phyloP scores from a whole-genome alignment of 2,113 vertebrate genomes.

The Rhegmatorhina hoffmannsi region DNA sequence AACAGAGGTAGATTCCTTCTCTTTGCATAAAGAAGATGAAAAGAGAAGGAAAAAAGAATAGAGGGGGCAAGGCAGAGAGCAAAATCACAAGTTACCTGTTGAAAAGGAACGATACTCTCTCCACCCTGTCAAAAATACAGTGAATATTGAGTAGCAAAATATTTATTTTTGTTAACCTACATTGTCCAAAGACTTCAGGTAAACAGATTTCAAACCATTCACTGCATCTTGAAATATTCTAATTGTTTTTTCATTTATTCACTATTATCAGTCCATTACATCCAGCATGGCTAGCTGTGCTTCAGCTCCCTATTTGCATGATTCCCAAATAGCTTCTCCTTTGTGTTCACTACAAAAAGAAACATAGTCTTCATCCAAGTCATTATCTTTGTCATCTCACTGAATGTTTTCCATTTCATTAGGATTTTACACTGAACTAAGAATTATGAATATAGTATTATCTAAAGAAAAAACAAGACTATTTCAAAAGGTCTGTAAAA shows the following conservation, averaged over 20 bases:
- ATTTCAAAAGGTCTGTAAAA: background rate
- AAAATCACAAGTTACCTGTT: background rate
- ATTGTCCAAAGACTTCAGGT: background rate
- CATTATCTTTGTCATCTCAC: background rate
- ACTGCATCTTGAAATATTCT: background rate
- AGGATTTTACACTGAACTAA: background rate
- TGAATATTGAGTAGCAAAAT: background rate
- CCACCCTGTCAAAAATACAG: background rate
- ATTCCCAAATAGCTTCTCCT: background rate
- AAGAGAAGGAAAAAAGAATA: background rate
- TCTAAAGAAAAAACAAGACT: background rate
- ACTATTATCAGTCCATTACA: background rate
- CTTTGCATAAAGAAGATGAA: background rate
- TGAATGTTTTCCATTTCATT: background rate
- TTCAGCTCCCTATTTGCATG: background rate
- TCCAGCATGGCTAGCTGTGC: background rate
- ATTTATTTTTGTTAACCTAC: background rate
- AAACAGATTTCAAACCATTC: background rate
- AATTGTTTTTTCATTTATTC: background rate
- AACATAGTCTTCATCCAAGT: background rate
- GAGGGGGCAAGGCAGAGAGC: background rate
- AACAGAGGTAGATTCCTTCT: background rate
- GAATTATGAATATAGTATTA: background rate
- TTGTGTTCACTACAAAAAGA: background rate
- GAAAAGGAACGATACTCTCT: background rate